Percentiles rank a stretch among this genome's conserved stretches.
phyloP scores from a whole-genome alignment of 2,113 vertebrate genomes.

The Sciurus niger region DNA sequence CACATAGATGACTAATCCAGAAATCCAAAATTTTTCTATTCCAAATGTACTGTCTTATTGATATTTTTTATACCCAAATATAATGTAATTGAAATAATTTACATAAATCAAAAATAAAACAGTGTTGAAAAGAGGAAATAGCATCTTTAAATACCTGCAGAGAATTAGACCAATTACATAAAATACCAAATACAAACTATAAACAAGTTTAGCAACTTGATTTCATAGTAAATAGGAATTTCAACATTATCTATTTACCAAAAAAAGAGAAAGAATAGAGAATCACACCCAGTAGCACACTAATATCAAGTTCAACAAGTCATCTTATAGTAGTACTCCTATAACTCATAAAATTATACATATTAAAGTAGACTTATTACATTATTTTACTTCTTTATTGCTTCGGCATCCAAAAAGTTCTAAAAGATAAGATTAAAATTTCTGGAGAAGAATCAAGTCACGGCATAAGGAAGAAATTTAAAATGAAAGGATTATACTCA shows the following conservation, averaged over 20 bases:
- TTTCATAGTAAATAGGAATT: slow-evolving; percentile 77
- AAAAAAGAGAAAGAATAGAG: slow-evolving; percentile 82
- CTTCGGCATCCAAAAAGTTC: neutral
- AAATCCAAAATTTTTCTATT: slow-evolving; percentile 45
- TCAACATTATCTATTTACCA: slow-evolving; percentile 78
- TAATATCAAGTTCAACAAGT: slow-evolving; percentile 82
- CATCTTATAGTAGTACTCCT: slow-evolving; percentile 68
- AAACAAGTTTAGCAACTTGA: slow-evolving; percentile 75
- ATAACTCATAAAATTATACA: slow-evolving; percentile 60
- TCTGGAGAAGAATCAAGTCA: neutral
- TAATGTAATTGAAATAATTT: slow-evolving; percentile 41
- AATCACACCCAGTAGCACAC: slow-evolving; percentile 83
- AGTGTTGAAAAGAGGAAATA: slow-evolving; percentile 64
- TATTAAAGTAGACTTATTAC: slow-evolving; percentile 18
- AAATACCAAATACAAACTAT: slow-evolving; percentile 78
- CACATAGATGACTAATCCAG: slow-evolving; percentile 13
- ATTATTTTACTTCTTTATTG: slow-evolving; percentile 58
- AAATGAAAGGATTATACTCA: slow-evolving; percentile 19
- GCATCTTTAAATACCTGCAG: slow-evolving; percentile 87
- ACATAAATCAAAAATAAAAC: slow-evolving; percentile 13
- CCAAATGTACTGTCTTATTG: slow-evolving; percentile 39
- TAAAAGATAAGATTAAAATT: slow-evolving; percentile 18
- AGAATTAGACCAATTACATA: slow-evolving; percentile 73
- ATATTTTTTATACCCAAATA: slow-evolving; percentile 12
- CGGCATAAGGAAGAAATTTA: slow-evolving; percentile 38